phyloP scores from a whole-genome alignment of 2,797 vertebrate genomes.

The Sphenodon punctatus region DNA sequence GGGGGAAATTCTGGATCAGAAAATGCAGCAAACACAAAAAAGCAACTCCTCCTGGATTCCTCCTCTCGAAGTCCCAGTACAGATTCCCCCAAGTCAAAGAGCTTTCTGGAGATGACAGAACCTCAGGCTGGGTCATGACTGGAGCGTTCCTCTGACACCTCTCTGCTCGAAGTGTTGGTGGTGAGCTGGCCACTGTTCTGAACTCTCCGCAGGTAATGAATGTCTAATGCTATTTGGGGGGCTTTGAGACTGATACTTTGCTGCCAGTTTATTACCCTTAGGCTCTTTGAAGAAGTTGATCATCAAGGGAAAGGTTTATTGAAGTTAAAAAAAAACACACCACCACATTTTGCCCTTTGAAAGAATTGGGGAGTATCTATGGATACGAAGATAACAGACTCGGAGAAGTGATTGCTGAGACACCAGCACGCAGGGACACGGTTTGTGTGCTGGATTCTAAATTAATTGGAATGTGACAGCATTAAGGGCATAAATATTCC shows the following conservation, averaged over 20 bases:
- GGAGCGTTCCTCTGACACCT: too few relatives aligned
- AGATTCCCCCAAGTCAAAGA: not conserved
- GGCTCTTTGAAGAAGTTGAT: not conserved
- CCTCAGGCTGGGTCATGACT: not conserved
- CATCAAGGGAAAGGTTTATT: not conserved
- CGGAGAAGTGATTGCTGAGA: too few relatives aligned
- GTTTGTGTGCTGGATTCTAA: not conserved
- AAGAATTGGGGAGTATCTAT: not conserved
- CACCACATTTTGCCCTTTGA: fast-evolving
- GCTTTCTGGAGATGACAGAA: not conserved
- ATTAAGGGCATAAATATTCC: not conserved
- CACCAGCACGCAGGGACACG: not conserved
- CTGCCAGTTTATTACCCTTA: fast-evolving
- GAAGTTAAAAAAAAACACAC: not conserved
- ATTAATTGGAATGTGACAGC: not conserved
- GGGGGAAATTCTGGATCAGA: not conserved
- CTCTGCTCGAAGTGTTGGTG: too few relatives aligned
- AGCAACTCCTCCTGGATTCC: too few relatives aligned
- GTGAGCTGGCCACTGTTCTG: fast-evolving
- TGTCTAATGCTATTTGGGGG: not conserved
- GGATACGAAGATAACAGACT: conserved; percentile 11
- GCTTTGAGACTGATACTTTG: fast-evolving
- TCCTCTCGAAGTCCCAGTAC: too few relatives aligned
- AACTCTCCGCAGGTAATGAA: not conserved
- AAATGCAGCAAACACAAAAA: not conserved